Conservation (phyloP, 2,113 vertebrate species). For the Bothrops jararaca region DNA sequence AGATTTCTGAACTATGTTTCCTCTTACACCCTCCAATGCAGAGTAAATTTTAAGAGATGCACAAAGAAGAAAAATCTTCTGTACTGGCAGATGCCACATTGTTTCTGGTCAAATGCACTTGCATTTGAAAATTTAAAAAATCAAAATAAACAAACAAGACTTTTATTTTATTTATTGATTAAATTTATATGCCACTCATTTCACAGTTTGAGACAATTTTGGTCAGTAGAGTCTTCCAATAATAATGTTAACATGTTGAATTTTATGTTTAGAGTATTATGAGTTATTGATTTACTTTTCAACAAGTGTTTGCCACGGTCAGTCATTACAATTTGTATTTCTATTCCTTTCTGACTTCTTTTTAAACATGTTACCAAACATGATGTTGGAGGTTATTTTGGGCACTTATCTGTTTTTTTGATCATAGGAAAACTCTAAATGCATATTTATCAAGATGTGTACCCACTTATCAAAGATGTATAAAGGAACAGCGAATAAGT, state of each 20-base stretch:
- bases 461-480: background rate
- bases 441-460: conserved; percentile 5
- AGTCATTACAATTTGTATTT: background rate
- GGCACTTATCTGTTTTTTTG: background rate
- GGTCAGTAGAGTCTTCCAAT: background rate
- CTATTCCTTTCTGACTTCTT: background rate
- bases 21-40: background rate
- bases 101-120: too few species aligned
- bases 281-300: background rate
- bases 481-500: too few species aligned
- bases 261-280: background rate
- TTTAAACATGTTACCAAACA: background rate
- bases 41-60: too few species aligned
- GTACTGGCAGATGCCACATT: too few species aligned
- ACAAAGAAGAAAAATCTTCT: too few species aligned
- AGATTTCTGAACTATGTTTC: background rate
- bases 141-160: background rate
- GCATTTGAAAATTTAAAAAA: background rate
- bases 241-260: background rate
- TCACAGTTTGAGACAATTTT: too few species aligned
- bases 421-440: background rate
- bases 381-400: background rate
- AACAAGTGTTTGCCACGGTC: background rate
- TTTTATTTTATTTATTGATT: background rate
- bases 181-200: too few species aligned